These are phyloP conservation scores for Plestiodon gilberti DNA, from an alignment of 2,113 vertebrate genomes.

Conservation along the genomic window DNA sequence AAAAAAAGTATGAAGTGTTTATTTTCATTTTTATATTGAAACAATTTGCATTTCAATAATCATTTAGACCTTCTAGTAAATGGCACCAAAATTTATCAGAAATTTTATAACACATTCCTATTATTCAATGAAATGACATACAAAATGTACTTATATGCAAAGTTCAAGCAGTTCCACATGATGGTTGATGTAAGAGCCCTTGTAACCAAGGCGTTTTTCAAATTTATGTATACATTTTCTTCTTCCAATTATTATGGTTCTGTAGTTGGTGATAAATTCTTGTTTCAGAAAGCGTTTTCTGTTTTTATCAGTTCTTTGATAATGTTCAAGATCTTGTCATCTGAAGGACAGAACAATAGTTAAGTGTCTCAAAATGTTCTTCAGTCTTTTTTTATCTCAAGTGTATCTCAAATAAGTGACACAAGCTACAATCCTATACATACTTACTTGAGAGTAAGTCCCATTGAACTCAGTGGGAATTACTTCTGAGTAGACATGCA, in stretches of 20 bases:
- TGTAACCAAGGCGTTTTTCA: constrained; percentile 50
- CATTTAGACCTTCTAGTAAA: constrained; percentile 4
- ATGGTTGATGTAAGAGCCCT: constrained; percentile 24
- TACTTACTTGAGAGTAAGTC: no score
- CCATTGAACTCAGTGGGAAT: no score
- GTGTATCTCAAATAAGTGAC: no score
- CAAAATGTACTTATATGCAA: constrained; percentile 56
- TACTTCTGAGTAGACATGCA: background rate
- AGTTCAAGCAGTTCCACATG: constrained; percentile 62
- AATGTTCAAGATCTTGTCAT: constrained; percentile 88
- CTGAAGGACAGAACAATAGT: constrained; percentile 69
- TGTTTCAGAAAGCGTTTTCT: constrained; percentile 75
- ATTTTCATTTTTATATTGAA: background rate
- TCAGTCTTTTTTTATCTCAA: background rate
- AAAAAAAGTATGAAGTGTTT: background rate
- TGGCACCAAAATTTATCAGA: constrained; percentile 65
- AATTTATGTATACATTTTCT: constrained; percentile 27
- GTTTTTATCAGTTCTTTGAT: constrained; percentile 92
- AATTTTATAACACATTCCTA: constrained; percentile 49
- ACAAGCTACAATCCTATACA: no score
- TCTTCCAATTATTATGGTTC: constrained; percentile 39
- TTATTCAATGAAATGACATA: constrained; percentile 50
- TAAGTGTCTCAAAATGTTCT: background rate
- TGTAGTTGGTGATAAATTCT: constrained; percentile 8
- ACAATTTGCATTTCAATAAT: constrained; percentile 17